Conservation (phyloP, 2,888 invertebrate species). For the Celastrina argiolus region DNA sequence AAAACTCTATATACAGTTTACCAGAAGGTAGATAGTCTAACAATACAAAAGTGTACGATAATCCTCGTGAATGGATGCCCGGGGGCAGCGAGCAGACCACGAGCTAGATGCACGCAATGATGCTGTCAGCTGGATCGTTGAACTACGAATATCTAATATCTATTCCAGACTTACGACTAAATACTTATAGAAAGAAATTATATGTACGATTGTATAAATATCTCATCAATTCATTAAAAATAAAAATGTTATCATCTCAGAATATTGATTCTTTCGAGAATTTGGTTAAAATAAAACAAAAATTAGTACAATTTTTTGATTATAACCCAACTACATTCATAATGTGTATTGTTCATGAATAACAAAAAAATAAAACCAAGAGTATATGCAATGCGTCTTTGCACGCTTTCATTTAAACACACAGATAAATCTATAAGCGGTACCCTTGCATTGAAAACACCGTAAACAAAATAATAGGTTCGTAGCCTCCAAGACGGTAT, state of each 20-base stretch:
- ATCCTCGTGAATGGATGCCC: constrained; percentile 5
- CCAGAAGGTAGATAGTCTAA: neutral
- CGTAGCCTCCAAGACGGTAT: constrained; percentile 57
- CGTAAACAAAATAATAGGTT: constrained; percentile 62
- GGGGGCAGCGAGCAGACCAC: constrained; percentile 1
- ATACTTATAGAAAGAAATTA: too few relatives aligned
- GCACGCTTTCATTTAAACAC: constrained; percentile 14
- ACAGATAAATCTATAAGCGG: constrained; percentile 26
- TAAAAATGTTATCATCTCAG: too few relatives aligned
- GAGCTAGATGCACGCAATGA: constrained; percentile 21
- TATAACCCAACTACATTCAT: too few relatives aligned
- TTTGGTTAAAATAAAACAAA: too few relatives aligned
- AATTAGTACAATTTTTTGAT: too few relatives aligned
- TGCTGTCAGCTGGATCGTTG: constrained; percentile 1
- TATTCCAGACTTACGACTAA: neutral
- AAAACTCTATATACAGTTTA: neutral
- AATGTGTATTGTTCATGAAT: neutral
- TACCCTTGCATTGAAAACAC: constrained; percentile 47
- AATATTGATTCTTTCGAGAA: too few relatives aligned
- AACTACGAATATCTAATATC: constrained; percentile 6
- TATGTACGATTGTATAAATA: too few relatives aligned
- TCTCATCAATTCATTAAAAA: too few relatives aligned
- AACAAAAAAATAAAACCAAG: neutral
- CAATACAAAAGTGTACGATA: constrained; percentile 5
- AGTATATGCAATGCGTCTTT: neutral